Evolutionary conservation across 2,888 invertebrate genomes (phyloP).

Genomic region (Eristalis arbustorum): DNA sequence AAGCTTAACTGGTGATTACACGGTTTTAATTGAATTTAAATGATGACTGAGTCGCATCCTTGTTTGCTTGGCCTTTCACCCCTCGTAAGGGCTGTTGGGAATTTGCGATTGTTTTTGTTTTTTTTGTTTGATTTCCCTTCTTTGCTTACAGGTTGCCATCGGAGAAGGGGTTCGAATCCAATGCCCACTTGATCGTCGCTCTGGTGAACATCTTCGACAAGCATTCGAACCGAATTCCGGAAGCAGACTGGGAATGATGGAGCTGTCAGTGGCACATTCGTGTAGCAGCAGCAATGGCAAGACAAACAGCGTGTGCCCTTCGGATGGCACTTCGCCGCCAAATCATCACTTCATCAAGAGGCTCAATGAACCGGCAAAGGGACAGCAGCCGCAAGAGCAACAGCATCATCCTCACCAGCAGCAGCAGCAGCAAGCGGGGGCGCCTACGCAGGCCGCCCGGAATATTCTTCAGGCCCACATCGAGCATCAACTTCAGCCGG

Average conservation of each 20-base stretch:
- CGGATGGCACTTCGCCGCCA: constrained; percentile 13
- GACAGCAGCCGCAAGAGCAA: constrained; percentile 26
- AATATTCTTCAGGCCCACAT: constrained; percentile 28
- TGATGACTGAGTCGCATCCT: not conserved
- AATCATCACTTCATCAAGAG: constrained; percentile 56
- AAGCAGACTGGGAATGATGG: constrained; percentile 27
- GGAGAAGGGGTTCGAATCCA: not conserved
- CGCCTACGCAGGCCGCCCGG: not conserved
- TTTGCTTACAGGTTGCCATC: constrained; percentile 26
- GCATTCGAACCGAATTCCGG: not conserved
- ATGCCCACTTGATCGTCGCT: not conserved
- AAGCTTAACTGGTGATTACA: constrained; percentile 45
- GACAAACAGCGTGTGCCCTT: constrained; percentile 12
- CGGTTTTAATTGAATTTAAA: constrained; percentile 48
- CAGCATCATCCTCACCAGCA: constrained; percentile 27
- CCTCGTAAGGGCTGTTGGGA: not conserved
- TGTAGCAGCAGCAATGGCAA: constrained; percentile 21
- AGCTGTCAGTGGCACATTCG: constrained; percentile 1
- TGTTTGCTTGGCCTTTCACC: not conserved
- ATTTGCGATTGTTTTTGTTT: not conserved
- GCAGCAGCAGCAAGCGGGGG: constrained; percentile 21
- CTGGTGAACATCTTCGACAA: not conserved
- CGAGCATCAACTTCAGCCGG: constrained; percentile 33
- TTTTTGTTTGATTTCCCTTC: not conserved
- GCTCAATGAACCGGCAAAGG: constrained; percentile 55